Conservation (phyloP, 2,113 vertebrate genomes). For the Erythrolamprus reginae region DNA sequence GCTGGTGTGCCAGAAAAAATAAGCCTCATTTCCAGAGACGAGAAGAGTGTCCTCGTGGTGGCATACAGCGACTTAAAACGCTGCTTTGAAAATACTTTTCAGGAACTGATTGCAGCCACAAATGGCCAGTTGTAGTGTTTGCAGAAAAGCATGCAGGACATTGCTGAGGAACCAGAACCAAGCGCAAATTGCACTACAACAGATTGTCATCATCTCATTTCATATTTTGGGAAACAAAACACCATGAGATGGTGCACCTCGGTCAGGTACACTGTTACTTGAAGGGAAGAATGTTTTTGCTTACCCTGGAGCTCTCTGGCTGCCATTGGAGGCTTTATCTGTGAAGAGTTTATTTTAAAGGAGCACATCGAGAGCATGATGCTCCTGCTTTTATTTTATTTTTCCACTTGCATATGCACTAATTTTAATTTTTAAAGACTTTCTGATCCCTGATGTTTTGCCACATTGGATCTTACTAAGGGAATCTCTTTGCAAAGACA, state of each 20-base stretch:
- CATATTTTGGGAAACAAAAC: constrained; percentile 68
- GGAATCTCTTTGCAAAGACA: constrained; percentile 74
- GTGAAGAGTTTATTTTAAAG: constrained; percentile 86
- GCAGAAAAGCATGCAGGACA: constrained; percentile 71
- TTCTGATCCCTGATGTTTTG: constrained; percentile 82
- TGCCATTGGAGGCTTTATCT: constrained; percentile 76
- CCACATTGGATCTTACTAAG: constrained; percentile 81
- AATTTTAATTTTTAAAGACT: constrained; percentile 92
- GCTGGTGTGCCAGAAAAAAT: constrained; percentile 98
- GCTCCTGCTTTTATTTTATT: constrained; percentile 92
- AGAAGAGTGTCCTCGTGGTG: constrained; percentile 98
- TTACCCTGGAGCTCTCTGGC: constrained; percentile 81
- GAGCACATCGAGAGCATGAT: constrained; percentile 79
- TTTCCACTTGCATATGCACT: constrained; percentile 96
- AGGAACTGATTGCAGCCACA: constrained; percentile 92
- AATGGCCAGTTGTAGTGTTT: constrained; percentile 94
- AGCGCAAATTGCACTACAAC: constrained; percentile 93
- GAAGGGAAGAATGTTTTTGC: constrained; percentile 86
- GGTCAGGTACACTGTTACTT: constrained; percentile 97
- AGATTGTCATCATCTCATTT: constrained; percentile 76
- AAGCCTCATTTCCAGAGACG: constrained; percentile 95
- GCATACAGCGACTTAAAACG: constrained; percentile 99
- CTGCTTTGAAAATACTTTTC: constrained; percentile 99
- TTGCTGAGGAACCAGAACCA: constrained; percentile 73
- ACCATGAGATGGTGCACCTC: constrained; percentile 80